phyloP scores from a whole-genome alignment of 2,888 invertebrate genomes.

The Drosophila rellima region DNA sequence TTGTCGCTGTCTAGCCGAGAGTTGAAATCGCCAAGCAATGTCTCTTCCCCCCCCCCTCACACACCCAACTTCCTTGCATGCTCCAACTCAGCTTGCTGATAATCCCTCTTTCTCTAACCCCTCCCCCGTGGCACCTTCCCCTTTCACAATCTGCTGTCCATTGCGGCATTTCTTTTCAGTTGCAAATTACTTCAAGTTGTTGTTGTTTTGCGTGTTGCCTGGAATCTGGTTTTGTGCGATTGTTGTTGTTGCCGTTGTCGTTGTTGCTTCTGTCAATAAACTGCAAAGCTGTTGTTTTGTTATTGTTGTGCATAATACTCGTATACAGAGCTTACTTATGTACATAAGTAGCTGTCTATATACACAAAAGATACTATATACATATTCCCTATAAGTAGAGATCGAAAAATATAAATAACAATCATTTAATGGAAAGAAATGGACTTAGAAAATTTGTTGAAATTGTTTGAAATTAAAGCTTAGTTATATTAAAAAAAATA shows the following conservation, averaged over 20 bases:
- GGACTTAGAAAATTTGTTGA: too few relatives aligned
- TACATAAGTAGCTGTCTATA: constrained; percentile 1
- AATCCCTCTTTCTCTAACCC: neutral
- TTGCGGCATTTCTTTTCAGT: constrained; percentile 73
- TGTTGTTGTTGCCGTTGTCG: constrained; percentile 37
- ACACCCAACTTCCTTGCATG: neutral
- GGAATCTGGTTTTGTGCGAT: constrained; percentile 55
- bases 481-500: too few relatives aligned
- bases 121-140: constrained; percentile 3
- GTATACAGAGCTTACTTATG: neutral
- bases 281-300: constrained; percentile 51
- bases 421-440: neutral
- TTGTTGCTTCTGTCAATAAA: constrained; percentile 62
- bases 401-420: neutral
- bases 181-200: constrained; percentile 75
- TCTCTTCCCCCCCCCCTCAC: constrained; percentile 11
- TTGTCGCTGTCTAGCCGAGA: constrained; percentile 41
- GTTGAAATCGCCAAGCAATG: constrained; percentile 28
- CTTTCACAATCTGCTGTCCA: constrained; percentile 30
- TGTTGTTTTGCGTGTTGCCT: constrained; percentile 39
- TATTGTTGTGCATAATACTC: constrained; percentile 42
- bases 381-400: constrained; percentile 12
- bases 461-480: too few relatives aligned
- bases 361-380: neutral
- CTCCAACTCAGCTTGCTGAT: constrained; percentile 2